Conservation (phyloP, 2,113 vertebrate genomes). For the Emydocephalus ijimae region DNA sequence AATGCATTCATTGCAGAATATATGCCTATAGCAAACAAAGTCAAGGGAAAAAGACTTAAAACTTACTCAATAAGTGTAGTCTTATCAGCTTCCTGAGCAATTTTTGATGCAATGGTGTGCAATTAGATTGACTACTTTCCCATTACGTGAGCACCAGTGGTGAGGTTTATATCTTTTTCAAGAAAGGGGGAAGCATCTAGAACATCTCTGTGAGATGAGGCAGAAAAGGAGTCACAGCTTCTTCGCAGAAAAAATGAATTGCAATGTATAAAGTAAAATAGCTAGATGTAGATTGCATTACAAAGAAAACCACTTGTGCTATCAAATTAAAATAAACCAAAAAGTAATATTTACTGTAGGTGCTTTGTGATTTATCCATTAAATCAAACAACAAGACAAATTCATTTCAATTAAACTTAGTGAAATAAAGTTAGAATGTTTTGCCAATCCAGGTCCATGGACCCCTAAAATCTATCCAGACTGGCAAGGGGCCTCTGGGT, state of each 20-base stretch:
- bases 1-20: background rate
- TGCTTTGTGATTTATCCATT: background rate
- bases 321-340: background rate
- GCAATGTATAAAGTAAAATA: background rate
- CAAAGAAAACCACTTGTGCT: background rate
- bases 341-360: background rate
- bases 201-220: background rate
- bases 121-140: background rate
- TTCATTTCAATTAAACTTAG: background rate
- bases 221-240: background rate
- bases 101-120: background rate
- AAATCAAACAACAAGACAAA: background rate
- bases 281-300: background rate
- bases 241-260: background rate
- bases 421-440: background rate
- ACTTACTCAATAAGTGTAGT: background rate
- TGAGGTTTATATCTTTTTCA: background rate
- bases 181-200: background rate
- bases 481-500: background rate
- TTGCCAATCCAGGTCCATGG: background rate
- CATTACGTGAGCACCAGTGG: background rate
- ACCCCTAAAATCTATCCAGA: background rate
- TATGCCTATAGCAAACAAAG: background rate
- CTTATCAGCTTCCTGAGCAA: background rate
- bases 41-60: background rate